Evolutionary conservation across 2,113 vertebrate species (phyloP).

Genomic region (Cairina moschata): DNA sequence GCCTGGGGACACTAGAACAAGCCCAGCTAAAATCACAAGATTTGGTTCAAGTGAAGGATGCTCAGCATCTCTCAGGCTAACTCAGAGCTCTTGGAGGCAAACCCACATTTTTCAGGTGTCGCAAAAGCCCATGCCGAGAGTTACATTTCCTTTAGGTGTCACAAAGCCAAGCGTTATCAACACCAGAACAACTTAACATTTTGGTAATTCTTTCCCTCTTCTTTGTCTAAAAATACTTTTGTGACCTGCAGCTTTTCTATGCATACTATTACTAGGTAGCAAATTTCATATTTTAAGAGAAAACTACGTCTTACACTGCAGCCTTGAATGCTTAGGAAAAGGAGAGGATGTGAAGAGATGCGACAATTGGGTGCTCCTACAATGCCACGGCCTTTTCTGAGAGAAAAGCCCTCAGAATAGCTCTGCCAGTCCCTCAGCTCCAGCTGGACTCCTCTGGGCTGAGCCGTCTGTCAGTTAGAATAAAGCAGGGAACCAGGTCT

Average conservation of each 20-base stretch:
- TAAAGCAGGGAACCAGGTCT: not conserved
- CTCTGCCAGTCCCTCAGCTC: not conserved
- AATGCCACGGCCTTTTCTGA: not conserved
- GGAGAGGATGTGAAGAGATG: not conserved
- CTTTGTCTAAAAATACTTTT: not conserved
- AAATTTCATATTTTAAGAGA: not conserved
- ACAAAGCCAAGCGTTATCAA: not conserved
- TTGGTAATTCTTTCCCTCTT: not conserved
- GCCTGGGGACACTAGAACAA: not conserved
- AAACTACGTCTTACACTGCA: not conserved
- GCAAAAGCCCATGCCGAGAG: not conserved
- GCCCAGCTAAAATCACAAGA: not conserved
- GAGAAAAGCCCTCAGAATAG: not conserved
- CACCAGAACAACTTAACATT: not conserved
- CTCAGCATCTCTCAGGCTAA: not conserved
- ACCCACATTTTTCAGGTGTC: not conserved
- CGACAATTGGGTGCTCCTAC: not conserved
- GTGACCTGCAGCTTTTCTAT: not conserved
- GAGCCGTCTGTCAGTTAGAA: slow-evolving; percentile 1
- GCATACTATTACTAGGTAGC: not conserved
- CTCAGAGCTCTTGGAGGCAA: not conserved
- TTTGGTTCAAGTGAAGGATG: not conserved
- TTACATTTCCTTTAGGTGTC: not conserved
- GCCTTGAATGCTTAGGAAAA: not conserved
- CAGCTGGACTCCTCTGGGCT: not conserved